A percentile compares a stretch with the other conserved stretches of the same genome.
Evolutionary conservation across 1,140 invertebrate genomes (phyloP).

Genomic region (Spodoptera litura): DNA sequence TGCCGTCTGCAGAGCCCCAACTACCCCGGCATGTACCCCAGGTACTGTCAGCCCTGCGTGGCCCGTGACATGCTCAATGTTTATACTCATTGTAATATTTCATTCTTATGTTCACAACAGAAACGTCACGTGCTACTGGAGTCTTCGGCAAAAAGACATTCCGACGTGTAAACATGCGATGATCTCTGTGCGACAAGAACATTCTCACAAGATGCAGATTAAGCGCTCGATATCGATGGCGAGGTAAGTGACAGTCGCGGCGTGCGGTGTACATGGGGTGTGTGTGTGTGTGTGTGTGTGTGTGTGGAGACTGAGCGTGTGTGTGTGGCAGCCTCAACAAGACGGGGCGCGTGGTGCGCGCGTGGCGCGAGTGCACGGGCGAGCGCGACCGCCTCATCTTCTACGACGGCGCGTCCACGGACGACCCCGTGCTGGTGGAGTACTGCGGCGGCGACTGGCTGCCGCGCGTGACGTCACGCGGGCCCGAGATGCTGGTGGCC

Average conservation of each 20-base stretch:
- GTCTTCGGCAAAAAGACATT: constrained; percentile 92
- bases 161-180: constrained; percentile 95
- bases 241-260: constrained; percentile 64
- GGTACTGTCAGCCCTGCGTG: constrained; percentile 15
- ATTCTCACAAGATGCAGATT: constrained; percentile 90
- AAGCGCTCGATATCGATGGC: constrained; percentile 88
- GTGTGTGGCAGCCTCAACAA: constrained; percentile 86
- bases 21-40: constrained; percentile 96
- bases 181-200: constrained; percentile 92
- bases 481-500: constrained; percentile 94
- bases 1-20: constrained; percentile 95
- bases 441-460: constrained; percentile 95
- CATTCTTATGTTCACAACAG: constrained; percentile 50
- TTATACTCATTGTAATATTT: background rate
- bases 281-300: background rate
- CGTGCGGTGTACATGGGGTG: no score
- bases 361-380: constrained; percentile 93
- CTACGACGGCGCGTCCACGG: constrained; percentile 92
- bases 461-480: constrained; percentile 90
- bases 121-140: constrained; percentile 94
- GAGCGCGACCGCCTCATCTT: constrained; percentile 94
- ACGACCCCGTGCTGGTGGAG: constrained; percentile 93
- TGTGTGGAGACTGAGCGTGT: background rate
- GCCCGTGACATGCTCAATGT: no score
- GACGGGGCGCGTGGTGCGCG: constrained; percentile 89